Base-by-base conservation (phyloP, 2,113 vertebrate species). In the Ammodytes dubius region DNA sequence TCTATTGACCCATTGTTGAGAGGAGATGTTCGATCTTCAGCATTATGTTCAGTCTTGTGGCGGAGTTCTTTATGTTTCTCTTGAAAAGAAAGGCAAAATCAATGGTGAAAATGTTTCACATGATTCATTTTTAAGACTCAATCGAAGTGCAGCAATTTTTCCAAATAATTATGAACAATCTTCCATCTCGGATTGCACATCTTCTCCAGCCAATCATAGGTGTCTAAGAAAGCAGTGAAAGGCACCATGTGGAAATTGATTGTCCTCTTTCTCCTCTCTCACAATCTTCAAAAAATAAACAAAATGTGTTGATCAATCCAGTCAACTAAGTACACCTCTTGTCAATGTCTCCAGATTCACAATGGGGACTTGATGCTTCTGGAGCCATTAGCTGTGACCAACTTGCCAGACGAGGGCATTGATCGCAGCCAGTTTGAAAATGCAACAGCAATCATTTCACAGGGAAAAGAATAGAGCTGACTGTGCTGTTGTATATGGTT, bases 161-260 rank as follows among this genome's bases (percentile, higher is more conserved):
- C 88, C 84, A 95, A 96, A 96, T 96, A 96, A 97, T 98, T 97
- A 96, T 90, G 94, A 95, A 93, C 95, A 95, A 96, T 96, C 93
- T 83, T 89, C 90, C 94, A 93, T 94, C 92, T 95, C 82, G 89
- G 77, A 88, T 86, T 79, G 89, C 89, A 85, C 82, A 59, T 84
- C 81, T 90, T 83, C 89, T 50, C 45, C 80, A 68, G 57, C 93
- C 89, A 91, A 87, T 95, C 90, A 83, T 3, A 92, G 90, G 67
- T 81, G 87, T 91, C 93, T 94, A 93, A 87, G 81, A 90, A 88
- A 93, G 95, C 95, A 91, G 91, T 76, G 74, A 91, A 93, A 90
- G 91, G 90, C 84, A 65, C 43, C 19, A 88, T 58, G 72, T 88
- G 91, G 79, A 85, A 81, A 95, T 95, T 92, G 93, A 92, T 95